Conservation (phyloP, 2,113 vertebrate species). For the Falco punctatus region DNA sequence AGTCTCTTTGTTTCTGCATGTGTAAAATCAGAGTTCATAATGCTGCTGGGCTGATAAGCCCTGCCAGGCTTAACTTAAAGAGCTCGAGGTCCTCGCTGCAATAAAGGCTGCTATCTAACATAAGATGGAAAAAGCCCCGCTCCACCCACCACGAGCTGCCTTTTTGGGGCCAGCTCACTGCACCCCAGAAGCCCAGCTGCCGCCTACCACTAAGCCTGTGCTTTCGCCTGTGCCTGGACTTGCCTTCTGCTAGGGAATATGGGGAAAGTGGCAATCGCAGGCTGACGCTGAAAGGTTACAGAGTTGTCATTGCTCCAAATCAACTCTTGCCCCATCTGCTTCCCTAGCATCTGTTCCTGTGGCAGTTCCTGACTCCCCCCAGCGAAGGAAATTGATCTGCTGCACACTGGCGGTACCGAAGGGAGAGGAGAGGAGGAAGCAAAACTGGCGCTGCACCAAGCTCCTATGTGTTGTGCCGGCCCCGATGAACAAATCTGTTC, state of each 20-base stretch:
- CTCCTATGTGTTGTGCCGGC: background rate
- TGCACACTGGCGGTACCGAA: background rate
- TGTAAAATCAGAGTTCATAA: background rate
- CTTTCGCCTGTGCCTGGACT: background rate
- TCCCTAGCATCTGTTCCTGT: constrained; percentile 14
- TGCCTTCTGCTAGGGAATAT: background rate
- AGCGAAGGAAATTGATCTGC: constrained; percentile 50
- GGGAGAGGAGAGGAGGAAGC: background rate
- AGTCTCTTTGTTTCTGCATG: background rate
- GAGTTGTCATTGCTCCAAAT: constrained; percentile 55
- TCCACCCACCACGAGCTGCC: accelerated
- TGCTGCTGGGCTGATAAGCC: background rate
- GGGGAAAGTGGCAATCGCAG: background rate
- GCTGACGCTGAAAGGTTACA: background rate
- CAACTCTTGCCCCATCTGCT: constrained; percentile 59
- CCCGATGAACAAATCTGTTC: constrained; percentile 1
- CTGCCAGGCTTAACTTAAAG: background rate
- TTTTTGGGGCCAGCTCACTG: background rate
- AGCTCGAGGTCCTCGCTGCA: background rate
- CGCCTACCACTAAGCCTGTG: background rate
- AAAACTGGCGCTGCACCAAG: background rate
- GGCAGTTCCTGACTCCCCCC: constrained; percentile 50
- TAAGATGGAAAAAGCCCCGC: background rate
- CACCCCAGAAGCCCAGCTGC: background rate
- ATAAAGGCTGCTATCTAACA: background rate